A percentile compares a stretch with the other conserved stretches of the same genome.
phyloP scores from a whole-genome alignment of 2,888 invertebrate species.

The Anoplius nigerrimus region DNA sequence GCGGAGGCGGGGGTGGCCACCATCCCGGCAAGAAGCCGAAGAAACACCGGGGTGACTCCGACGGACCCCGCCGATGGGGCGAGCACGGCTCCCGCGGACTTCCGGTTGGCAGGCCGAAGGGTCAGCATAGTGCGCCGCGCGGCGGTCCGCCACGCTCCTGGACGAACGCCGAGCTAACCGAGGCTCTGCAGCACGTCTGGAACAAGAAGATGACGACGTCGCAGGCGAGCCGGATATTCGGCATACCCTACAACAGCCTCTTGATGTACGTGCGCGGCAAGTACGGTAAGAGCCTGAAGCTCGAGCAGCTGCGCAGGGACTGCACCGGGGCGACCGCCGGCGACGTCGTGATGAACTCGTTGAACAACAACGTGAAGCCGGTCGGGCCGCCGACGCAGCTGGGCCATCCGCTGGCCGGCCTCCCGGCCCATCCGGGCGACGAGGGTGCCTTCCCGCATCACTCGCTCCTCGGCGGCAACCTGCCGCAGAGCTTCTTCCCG shows the following conservation, averaged over 20 bases:
- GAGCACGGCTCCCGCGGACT: conserved; percentile 67
- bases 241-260: conserved; percentile 94
- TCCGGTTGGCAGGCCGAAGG: conserved; percentile 88
- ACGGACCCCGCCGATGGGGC: conserved; percentile 67
- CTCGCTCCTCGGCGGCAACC: conserved; percentile 63
- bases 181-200: conserved; percentile 95
- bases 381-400: conserved; percentile 72
- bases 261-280: conserved; percentile 95
- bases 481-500: conserved; percentile 88
- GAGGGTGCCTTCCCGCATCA: conserved; percentile 67
- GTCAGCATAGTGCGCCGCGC: conserved; percentile 92
- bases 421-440: conserved; percentile 63
- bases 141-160: conserved; percentile 94
- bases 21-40: conserved; percentile 66
- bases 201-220: conserved; percentile 96
- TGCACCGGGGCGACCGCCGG: conserved; percentile 88
- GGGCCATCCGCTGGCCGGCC: conserved; percentile 61
- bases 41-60: conserved; percentile 58
- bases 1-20: conserved; percentile 41
- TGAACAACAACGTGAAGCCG: conserved; percentile 79
- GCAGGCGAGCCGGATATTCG: conserved; percentile 92
- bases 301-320: conserved; percentile 91
- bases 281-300: conserved; percentile 93
- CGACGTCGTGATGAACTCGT: conserved; percentile 79
- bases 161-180: conserved; percentile 94